Evolutionary conservation across 1,140 invertebrate genomes (phyloP).

Genomic region (Choristoneura fumiferana): DNA sequence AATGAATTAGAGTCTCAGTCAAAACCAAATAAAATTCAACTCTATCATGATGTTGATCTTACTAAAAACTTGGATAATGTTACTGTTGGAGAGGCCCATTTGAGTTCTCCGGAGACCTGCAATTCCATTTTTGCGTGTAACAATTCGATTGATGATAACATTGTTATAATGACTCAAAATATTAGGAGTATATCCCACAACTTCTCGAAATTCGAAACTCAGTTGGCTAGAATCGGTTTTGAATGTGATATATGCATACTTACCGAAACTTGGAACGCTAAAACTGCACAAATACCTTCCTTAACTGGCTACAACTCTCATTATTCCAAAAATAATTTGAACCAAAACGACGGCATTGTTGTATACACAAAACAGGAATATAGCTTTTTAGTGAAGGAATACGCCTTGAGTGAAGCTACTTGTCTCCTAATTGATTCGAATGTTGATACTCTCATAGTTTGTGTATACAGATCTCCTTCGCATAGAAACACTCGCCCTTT

Average conservation of each 20-base stretch:
- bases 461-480: slow-evolving; percentile 7
- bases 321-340: not conserved
- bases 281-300: not conserved
- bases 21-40: no score
- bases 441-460: not conserved
- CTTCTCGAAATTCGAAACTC: slow-evolving; percentile 1
- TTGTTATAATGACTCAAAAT: slow-evolving; percentile 22
- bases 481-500: slow-evolving; percentile 5
- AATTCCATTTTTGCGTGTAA: no score
- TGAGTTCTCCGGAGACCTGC: no score
- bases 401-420: slow-evolving; percentile 3
- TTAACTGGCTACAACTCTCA: not conserved
- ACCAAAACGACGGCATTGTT: slow-evolving; percentile 21
- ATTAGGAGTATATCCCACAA: slow-evolving; percentile 19
- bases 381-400: slow-evolving; percentile 4
- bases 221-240: slow-evolving; percentile 6
- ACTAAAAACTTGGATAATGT: no score
- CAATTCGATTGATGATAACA: no score
- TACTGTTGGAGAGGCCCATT: no score
- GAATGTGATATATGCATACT: slow-evolving; percentile 14
- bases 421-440: slow-evolving; percentile 7
- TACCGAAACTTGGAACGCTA: slow-evolving; percentile 13
- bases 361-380: slow-evolving; percentile 1
- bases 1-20: no score
- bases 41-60: no score